A percentile compares a stretch with the other conserved stretches of the same genome.
Evolutionary conservation across 1,140 invertebrate species (phyloP).

Genomic region (Drosophila pseudoobscura): DNA sequence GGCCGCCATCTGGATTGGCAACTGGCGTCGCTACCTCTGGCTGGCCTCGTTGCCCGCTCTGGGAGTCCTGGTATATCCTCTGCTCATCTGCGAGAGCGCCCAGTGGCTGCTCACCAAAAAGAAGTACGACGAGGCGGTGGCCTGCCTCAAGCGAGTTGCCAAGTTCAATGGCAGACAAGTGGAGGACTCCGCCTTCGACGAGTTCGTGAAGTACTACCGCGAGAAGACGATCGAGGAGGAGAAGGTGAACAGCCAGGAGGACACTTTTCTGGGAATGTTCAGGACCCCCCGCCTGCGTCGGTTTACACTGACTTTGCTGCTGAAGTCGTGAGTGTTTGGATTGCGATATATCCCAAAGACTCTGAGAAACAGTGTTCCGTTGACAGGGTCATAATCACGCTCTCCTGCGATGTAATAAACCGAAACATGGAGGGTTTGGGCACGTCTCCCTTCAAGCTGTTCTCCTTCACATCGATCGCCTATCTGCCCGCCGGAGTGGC

Average conservation of each 20-base stretch:
- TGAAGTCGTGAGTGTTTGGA: constrained; percentile 84
- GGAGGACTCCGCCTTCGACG: constrained; percentile 70
- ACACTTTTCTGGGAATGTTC: constrained; percentile 84
- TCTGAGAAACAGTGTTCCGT: no score
- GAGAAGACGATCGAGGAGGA: constrained; percentile 32
- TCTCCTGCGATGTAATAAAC: constrained; percentile 86
- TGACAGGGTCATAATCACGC: constrained; percentile 85
- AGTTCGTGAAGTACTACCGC: constrained; percentile 72
- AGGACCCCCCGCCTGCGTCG: constrained; percentile 84
- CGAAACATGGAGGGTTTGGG: constrained; percentile 86
- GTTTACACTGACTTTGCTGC: constrained; percentile 84
- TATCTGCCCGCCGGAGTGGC: constrained; percentile 85
- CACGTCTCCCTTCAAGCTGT: constrained; percentile 85
- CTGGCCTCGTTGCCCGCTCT: constrained; percentile 84
- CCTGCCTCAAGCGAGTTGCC: constrained; percentile 85
- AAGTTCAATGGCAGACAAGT: constrained; percentile 84
- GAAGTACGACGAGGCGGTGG: constrained; percentile 84
- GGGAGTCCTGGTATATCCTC: constrained; percentile 82
- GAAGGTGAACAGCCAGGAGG: constrained; percentile 33
- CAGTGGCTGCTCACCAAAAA: constrained; percentile 86
- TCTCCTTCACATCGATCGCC: constrained; percentile 84
- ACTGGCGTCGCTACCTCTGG: constrained; percentile 84
- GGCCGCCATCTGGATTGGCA: constrained; percentile 84
- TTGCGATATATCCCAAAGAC: no score
- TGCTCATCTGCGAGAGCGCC: constrained; percentile 85